Percentiles rank a stretch among this genome's conserved stretches.
Evolutionary conservation across 2,113 vertebrate genomes (phyloP).

Genomic region (Bostrychus sinensis): DNA sequence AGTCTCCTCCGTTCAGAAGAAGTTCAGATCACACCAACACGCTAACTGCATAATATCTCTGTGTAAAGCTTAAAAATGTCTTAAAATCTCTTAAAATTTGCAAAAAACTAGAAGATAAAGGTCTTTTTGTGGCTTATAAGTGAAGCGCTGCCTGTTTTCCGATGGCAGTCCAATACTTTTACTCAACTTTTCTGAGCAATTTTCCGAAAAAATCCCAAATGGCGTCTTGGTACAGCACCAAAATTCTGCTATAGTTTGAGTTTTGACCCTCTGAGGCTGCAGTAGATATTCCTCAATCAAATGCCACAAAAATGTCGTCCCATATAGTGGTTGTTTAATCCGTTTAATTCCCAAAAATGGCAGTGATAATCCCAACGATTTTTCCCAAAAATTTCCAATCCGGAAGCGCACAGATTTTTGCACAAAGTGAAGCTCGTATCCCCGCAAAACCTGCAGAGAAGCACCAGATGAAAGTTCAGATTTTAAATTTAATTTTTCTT

Average conservation of each 20-base stretch:
- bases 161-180: not conserved
- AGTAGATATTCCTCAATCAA: not conserved
- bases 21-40: slow-evolving; percentile 58
- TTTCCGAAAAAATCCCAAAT: not conserved
- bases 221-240: not conserved
- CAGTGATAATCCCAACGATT: not conserved
- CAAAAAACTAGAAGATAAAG: slow-evolving; percentile 66
- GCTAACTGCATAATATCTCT: slow-evolving; percentile 58
- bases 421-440: not conserved
- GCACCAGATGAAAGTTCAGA: slow-evolving; percentile 23
- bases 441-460: slow-evolving; percentile 48
- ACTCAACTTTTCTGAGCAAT: not conserved
- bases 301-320: not conserved
- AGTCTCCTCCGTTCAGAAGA: not conserved
- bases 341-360: not conserved
- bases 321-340: not conserved
- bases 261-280: not conserved
- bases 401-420: not conserved
- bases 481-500: not conserved
- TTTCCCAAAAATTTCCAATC: not conserved
- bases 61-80: slow-evolving; percentile 69
- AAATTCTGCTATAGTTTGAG: not conserved
- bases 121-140: not conserved
- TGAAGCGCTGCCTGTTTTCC: not conserved
- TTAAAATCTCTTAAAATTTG: slow-evolving; percentile 62